Percentiles rank a stretch among this genome's conserved stretches.
phyloP scores from a whole-genome alignment of 2,113 vertebrate genomes.

The Heloderma charlesbogerti region DNA sequence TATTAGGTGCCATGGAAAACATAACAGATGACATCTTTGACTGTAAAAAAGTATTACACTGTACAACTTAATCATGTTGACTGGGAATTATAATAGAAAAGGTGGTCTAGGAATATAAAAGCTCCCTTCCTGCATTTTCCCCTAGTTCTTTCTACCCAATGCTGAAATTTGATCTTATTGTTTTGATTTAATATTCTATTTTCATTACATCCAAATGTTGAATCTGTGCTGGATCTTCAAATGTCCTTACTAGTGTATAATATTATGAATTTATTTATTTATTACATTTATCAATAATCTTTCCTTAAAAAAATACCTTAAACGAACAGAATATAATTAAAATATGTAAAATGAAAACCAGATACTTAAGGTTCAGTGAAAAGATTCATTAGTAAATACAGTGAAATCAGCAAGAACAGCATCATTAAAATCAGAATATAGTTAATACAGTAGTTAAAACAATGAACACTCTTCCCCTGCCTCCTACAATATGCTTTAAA shows the following conservation, averaged over 20 bases:
- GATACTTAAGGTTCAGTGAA: background rate
- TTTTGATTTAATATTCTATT: constrained; percentile 47
- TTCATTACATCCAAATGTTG: constrained; percentile 52
- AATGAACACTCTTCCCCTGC: background rate
- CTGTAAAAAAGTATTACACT: constrained; percentile 64
- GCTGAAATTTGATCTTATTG: constrained; percentile 39
- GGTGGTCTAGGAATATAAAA: constrained; percentile 53
- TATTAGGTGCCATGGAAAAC: constrained; percentile 66
- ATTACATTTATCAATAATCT: background rate
- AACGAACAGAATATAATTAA: background rate
- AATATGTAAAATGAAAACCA: background rate
- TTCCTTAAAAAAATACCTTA: background rate
- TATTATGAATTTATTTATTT: background rate
- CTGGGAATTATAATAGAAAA: constrained; percentile 53
- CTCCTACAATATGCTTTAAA: background rate
- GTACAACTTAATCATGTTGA: constrained; percentile 49
- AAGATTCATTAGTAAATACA: background rate
- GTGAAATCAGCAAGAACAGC: background rate
- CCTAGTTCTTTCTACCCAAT: constrained; percentile 32
- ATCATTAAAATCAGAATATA: background rate
- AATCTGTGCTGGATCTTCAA: background rate
- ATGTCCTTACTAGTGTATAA: background rate
- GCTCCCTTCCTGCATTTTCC: constrained; percentile 51
- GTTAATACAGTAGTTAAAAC: background rate
- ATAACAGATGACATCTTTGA: constrained; percentile 70